A percentile compares a stretch with the other conserved stretches of the same genome.
These are phyloP conservation scores for Amphiprion percula DNA, from an alignment of 2,113 vertebrate genomes.

Conservation along the genomic window DNA sequence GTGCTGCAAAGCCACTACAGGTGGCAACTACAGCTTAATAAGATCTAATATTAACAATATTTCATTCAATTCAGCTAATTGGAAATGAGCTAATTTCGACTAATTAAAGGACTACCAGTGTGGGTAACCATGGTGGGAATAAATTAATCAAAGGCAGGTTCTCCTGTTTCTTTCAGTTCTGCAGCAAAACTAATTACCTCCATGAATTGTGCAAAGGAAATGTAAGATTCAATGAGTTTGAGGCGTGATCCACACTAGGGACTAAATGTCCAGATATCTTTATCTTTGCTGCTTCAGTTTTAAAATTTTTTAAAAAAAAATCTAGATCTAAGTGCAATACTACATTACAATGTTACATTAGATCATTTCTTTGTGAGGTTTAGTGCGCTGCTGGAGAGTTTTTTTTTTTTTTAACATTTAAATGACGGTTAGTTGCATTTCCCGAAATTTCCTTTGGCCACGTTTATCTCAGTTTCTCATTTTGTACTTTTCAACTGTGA, in stretches of 20 bases:
- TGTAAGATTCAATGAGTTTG: background rate
- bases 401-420: background rate
- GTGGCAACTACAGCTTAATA: background rate
- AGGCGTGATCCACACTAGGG: too few relatives aligned
- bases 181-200: background rate
- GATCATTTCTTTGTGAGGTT: background rate
- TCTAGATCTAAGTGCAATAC: background rate
- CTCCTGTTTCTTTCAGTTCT: background rate
- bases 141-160: background rate
- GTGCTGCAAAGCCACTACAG: background rate
- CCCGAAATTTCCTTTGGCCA: background rate
- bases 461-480: background rate
- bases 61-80: background rate
- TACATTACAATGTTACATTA: background rate
- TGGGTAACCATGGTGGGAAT: background rate
- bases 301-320: too few relatives aligned
- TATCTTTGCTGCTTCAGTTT: background rate
- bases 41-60: background rate
- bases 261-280: background rate
- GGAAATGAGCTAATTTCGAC: background rate
- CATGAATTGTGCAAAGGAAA: background rate
- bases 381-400: background rate
- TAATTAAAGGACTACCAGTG: background rate
- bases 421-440: background rate
- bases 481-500: background rate